phyloP scores from a whole-genome alignment of 2,797 vertebrate species.

The Oophaga sylvatica region DNA sequence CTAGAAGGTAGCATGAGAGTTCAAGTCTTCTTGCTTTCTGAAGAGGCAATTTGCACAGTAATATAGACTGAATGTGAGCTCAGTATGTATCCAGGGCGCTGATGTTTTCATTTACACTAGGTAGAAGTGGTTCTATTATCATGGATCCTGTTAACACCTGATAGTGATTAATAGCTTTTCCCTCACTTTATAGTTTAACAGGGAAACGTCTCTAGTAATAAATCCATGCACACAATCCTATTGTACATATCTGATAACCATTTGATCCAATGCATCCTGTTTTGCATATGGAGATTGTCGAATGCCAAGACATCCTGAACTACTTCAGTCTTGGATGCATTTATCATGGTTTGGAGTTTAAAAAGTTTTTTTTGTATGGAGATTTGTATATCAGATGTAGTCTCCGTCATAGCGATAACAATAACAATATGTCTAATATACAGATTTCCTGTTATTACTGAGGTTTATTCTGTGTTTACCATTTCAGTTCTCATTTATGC shows the following conservation, averaged over 20 bases:
- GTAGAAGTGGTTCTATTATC: too few relatives aligned
- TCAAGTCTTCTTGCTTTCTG: too few relatives aligned
- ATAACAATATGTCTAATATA: constrained; percentile 1
- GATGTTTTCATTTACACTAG: too few relatives aligned
- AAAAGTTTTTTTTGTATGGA: background rate
- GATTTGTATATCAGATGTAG: background rate
- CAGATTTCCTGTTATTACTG: background rate
- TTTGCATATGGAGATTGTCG: background rate
- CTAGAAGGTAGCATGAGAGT: too few relatives aligned
- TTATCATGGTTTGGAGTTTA: background rate
- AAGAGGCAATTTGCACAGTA: too few relatives aligned
- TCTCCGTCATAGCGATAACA: background rate
- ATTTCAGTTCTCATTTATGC: background rate
- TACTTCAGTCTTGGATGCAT: background rate
- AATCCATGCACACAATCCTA: background rate
- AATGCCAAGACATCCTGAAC: background rate
- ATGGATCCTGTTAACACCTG: too few relatives aligned
- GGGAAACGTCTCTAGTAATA: background rate
- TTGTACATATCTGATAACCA: background rate
- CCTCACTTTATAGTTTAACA: background rate
- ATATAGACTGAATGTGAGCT: too few relatives aligned
- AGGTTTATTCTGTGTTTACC: background rate
- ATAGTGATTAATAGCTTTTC: background rate
- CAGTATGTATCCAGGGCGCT: too few relatives aligned
- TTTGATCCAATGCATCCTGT: constrained; percentile 1